phyloP scores from a whole-genome alignment of 2,888 invertebrate species.

The Cheilosia vulpina region DNA sequence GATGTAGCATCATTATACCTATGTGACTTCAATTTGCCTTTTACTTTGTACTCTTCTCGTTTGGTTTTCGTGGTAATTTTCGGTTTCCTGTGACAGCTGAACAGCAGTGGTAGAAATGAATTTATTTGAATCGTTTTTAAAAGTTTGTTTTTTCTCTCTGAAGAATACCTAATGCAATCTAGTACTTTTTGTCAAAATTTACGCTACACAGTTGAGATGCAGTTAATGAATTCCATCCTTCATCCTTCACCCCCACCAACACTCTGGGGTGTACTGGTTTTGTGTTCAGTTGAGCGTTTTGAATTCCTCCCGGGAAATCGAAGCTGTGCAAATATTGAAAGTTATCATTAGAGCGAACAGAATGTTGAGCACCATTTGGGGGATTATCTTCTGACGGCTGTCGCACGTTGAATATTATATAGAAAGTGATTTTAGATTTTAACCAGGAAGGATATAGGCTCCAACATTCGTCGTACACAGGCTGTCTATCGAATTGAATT shows the following conservation, averaged over 20 bases:
- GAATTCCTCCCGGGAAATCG: constrained; percentile 59
- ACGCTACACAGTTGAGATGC: constrained; percentile 4
- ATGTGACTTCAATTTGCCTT: constrained; percentile 59
- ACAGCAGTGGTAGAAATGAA: constrained; percentile 27
- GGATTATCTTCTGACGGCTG: constrained; percentile 58
- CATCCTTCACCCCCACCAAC: constrained; percentile 10
- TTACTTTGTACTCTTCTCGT: constrained; percentile 8
- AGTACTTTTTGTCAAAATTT: too few relatives aligned
- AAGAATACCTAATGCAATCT: too few relatives aligned
- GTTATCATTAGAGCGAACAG: constrained; percentile 57
- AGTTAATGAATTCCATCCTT: constrained; percentile 46
- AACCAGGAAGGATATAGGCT: background rate
- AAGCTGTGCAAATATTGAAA: constrained; percentile 70
- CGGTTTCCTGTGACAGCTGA: constrained; percentile 54
- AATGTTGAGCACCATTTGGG: constrained; percentile 31
- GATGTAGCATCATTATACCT: constrained; percentile 48
- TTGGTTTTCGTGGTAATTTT: constrained; percentile 4
- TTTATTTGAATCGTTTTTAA: constrained; percentile 34
- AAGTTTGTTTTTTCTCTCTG: background rate
- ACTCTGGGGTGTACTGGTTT: constrained; percentile 2
- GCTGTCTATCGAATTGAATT: constrained; percentile 37
- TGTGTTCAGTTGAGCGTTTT: constrained; percentile 50
- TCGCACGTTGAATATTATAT: background rate
- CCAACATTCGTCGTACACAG: constrained; percentile 13
- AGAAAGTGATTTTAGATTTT: constrained; percentile 46